phyloP scores from a whole-genome alignment of 1,140 invertebrate genomes.

The Pachypeltis micranthus region DNA sequence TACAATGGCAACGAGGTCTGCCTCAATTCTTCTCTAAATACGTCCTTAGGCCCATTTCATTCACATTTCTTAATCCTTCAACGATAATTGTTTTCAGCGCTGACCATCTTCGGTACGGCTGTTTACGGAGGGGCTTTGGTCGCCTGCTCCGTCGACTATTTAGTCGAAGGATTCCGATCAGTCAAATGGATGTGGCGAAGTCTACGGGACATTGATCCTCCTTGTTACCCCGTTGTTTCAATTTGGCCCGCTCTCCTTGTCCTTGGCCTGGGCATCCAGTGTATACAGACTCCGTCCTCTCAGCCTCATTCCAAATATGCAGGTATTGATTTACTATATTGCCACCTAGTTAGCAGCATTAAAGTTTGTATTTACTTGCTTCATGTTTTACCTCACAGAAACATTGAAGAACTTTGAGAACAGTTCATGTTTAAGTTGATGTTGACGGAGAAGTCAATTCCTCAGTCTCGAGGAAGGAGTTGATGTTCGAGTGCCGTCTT shows the following conservation, averaged over 20 bases:
- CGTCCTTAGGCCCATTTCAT: no score
- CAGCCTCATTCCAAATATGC: constrained; percentile 35
- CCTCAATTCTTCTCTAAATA: no score
- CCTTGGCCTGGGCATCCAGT: constrained; percentile 55
- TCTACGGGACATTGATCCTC: constrained; percentile 38
- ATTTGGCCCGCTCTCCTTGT: constrained; percentile 59
- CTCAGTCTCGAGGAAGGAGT: no score
- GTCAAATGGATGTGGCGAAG: constrained; percentile 52
- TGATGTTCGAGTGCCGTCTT: no score
- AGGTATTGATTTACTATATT: no score
- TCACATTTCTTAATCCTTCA: constrained; percentile 7
- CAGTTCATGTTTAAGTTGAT: no score
- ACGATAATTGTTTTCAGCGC: constrained; percentile 38
- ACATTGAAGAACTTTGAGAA: no score
- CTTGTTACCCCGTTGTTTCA: constrained; percentile 45
- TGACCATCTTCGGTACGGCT: constrained; percentile 63
- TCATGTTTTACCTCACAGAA: no score
- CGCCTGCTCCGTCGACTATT: constrained; percentile 59
- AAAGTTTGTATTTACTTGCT: no score
- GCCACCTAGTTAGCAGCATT: no score
- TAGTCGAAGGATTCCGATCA: constrained; percentile 57
- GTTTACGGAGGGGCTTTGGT: constrained; percentile 64
- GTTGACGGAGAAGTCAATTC: no score
- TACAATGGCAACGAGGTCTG: constrained; percentile 62
- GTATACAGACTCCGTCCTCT: constrained; percentile 39